These are phyloP conservation scores for Ptilonorhynchus violaceus DNA, from an alignment of 2,113 vertebrate genomes.

Conservation along the genomic window DNA sequence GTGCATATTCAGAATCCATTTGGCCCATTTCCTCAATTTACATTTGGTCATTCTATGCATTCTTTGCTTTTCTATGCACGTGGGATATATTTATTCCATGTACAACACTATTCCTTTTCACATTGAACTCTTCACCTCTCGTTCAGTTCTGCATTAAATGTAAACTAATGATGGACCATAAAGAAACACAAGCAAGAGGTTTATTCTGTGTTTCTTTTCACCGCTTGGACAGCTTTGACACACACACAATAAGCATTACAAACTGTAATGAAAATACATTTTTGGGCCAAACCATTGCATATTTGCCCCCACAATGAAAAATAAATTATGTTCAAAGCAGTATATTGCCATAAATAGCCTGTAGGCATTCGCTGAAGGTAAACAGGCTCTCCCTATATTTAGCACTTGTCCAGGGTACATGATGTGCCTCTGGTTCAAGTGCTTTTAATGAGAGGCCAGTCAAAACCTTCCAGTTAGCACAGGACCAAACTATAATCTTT, in stretches of 20 bases:
- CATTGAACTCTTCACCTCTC: conserved; percentile 50
- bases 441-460: conserved; percentile 64
- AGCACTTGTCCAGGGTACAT: conserved; percentile 56
- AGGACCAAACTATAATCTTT: conserved; percentile 69
- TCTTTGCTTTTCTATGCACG: conserved; percentile 36
- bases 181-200: conserved; percentile 65
- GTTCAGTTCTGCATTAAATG: conserved; percentile 66
- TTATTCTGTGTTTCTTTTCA: conserved; percentile 65
- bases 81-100: conserved; percentile 15
- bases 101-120: conserved; percentile 38
- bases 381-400: conserved; percentile 61
- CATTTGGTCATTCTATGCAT: conserved; percentile 76
- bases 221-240: conserved; percentile 66
- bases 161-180: conserved; percentile 70
- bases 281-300: conserved; percentile 77
- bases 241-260: conserved; percentile 66
- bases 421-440: conserved; percentile 53
- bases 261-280: conserved; percentile 74
- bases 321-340: conserved; percentile 79
- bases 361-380: conserved; percentile 60
- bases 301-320: conserved; percentile 77
- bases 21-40: conserved; percentile 79
- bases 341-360: conserved; percentile 77
- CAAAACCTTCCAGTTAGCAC: conserved; percentile 73
- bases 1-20: conserved; percentile 79